Evolutionary conservation across 2,797 vertebrate species (phyloP).

Genomic region (Hyperoplus lanceolatus): DNA sequence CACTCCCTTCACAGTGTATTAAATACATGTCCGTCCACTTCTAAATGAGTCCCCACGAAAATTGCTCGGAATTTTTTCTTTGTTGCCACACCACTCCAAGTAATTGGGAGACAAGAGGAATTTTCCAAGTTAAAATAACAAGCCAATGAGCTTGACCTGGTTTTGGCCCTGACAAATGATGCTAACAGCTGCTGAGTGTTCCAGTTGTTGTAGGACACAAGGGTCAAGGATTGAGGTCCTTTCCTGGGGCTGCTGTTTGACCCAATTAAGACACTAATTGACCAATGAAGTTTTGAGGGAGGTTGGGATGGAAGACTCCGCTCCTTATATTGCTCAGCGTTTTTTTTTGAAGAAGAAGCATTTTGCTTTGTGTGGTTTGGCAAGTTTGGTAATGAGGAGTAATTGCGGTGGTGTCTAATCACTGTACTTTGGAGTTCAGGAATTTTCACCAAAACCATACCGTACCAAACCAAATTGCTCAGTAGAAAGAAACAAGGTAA

Average conservation of each 20-base stretch:
- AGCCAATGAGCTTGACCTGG: conserved; percentile 59
- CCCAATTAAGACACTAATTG: conserved; percentile 43
- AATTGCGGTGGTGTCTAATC: not conserved
- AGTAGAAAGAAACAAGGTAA: no score
- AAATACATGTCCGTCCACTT: conserved; percentile 12
- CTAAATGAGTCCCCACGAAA: conserved; percentile 1
- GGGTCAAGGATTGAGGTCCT: conserved; percentile 55
- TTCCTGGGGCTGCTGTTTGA: conserved; percentile 46
- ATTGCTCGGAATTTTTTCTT: not conserved
- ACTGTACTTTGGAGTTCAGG: not conserved
- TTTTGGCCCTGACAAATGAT: conserved; percentile 54
- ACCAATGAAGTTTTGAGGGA: not conserved
- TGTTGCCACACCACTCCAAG: conserved; percentile 17
- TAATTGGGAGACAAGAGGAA: conserved; percentile 46
- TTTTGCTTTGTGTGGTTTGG: not conserved
- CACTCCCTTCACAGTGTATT: not conserved
- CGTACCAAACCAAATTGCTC: no score
- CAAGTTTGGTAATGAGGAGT: not conserved
- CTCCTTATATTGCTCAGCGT: not conserved
- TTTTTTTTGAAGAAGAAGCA: not conserved
- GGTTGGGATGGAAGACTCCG: not conserved
- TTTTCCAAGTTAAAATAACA: conserved; percentile 46
- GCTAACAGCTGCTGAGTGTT: conserved; percentile 69
- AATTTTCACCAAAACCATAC: no score
- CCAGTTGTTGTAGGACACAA: conserved; percentile 41